These are phyloP conservation scores for Philaenus spumarius DNA, from an alignment of 1,140 invertebrate species.

Conservation along the genomic window DNA sequence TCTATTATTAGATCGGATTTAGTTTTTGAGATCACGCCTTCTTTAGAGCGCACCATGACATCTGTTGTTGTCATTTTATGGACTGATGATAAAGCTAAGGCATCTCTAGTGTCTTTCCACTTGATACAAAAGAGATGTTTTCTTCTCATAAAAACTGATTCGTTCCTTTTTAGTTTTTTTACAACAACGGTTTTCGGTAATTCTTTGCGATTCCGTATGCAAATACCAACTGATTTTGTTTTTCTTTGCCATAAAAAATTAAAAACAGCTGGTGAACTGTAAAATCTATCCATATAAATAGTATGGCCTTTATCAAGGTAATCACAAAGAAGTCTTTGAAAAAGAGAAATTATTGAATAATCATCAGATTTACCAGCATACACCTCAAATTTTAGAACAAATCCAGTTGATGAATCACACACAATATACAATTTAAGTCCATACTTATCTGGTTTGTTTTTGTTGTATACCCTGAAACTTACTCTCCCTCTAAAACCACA, in stretches of 20 bases:
- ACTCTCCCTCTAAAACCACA: no score
- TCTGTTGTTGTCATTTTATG: background rate
- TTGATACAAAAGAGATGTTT: conserved; percentile 12
- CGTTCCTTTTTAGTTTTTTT: conserved; percentile 5
- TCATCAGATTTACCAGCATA: no score
- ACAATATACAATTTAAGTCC: no score
- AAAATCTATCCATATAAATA: no score
- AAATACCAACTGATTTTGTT: conserved; percentile 1
- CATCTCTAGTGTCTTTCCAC: conserved; percentile 13
- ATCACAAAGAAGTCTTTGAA: no score
- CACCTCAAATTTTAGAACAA: no score
- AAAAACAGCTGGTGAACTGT: conserved; percentile 7
- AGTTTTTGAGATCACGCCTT: background rate
- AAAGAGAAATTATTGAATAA: no score
- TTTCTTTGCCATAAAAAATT: conserved; percentile 12
- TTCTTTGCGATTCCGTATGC: conserved; percentile 1
- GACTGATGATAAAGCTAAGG: no score
- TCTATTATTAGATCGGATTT: conserved; percentile 7
- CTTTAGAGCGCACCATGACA: background rate
- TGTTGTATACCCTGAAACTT: no score
- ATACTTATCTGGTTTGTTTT: no score
- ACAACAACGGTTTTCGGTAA: conserved; percentile 6
- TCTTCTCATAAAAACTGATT: background rate
- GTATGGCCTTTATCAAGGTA: no score
- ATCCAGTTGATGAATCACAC: no score